phyloP scores from a whole-genome alignment of 2,888 invertebrate species.

The Stegana nigrithorax region DNA sequence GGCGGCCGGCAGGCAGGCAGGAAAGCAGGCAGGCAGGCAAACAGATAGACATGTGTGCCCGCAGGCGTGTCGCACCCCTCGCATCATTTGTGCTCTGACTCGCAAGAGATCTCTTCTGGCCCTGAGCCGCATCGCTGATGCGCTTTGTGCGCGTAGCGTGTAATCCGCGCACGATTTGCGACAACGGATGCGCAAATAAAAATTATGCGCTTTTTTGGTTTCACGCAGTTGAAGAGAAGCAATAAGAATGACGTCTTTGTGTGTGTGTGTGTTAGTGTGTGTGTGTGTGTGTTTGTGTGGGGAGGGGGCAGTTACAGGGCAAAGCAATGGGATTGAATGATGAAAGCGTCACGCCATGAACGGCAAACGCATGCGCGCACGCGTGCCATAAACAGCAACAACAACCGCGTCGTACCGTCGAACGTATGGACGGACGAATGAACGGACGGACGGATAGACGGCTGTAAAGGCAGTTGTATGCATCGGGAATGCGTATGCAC shows the following conservation, averaged over 20 bases:
- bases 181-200: conserved; percentile 60
- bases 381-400: conserved; percentile 7
- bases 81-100: too few species aligned
- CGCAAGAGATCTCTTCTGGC: too few species aligned
- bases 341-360: not conserved
- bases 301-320: not conserved
- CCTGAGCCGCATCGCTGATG: too few species aligned
- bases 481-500: too few species aligned
- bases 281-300: not conserved
- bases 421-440: not conserved
- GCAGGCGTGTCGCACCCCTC: too few species aligned
- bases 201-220: conserved; percentile 48
- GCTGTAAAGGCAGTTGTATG: not conserved
- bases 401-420: not conserved
- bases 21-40: not conserved
- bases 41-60: too few species aligned
- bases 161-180: conserved; percentile 36
- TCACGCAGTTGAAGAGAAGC: not conserved
- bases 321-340: too few species aligned
- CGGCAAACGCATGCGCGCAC: not conserved
- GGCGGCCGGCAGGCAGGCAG: too few species aligned
- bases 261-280: not conserved
- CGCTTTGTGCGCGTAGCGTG: too few species aligned
- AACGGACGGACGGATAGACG: not conserved
- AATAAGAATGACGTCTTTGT: not conserved